Evolutionary conservation across 2,888 invertebrate genomes (phyloP).

Genomic region (Poecilus cupreus): DNA sequence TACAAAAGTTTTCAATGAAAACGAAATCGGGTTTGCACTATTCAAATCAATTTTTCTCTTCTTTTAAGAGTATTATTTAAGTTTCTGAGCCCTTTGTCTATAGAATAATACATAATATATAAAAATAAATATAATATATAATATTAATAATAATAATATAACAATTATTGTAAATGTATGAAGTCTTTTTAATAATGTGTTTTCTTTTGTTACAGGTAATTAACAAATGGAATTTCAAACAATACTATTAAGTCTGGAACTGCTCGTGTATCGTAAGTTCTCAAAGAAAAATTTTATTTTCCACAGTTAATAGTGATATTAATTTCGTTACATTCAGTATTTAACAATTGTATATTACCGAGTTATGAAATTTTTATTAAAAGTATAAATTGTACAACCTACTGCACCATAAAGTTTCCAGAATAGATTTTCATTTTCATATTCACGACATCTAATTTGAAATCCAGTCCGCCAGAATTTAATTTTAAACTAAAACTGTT

Average conservation of each 20-base stretch:
- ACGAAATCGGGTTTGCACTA: no score
- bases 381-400: not conserved
- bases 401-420: not conserved
- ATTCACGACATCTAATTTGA: slow-evolving; percentile 1
- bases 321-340: no score
- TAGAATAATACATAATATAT: no score
- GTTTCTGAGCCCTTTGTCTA: no score
- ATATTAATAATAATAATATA: no score
- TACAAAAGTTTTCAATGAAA: no score
- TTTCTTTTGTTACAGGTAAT: slow-evolving; percentile 20
- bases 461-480: not conserved
- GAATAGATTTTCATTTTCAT: slow-evolving; percentile 11
- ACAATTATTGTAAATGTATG: not conserved
- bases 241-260: not conserved
- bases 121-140: no score
- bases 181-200: not conserved
- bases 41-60: no score
- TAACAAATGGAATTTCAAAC: slow-evolving; percentile 15
- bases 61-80: no score
- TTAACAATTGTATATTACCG: not conserved
- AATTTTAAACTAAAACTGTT: not conserved
- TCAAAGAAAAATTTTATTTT: not conserved
- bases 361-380: not conserved
- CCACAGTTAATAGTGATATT: not conserved
- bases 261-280: not conserved